phyloP scores from a whole-genome alignment of 23 tunicate genomes.

The Halocynthia roretzi region DNA sequence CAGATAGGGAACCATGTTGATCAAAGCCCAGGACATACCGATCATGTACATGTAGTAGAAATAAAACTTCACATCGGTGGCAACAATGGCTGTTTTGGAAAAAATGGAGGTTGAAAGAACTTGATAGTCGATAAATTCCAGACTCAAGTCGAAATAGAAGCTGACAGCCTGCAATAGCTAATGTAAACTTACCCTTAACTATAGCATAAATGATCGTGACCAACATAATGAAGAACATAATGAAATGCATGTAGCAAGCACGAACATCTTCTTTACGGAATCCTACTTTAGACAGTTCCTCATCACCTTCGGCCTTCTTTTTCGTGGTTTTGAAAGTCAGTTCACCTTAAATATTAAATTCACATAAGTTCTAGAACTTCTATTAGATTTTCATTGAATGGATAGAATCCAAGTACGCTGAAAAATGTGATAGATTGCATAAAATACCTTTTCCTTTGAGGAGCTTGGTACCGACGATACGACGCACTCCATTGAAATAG shows the following conservation, averaged over 20 bases:
- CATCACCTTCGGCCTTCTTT: constrained; percentile 96
- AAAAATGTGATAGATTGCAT: constrained; percentile 2
- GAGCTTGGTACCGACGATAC: constrained; percentile 85
- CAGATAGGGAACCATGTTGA: constrained; percentile 93
- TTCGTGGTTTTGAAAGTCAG: constrained; percentile 92
- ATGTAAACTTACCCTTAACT: constrained; percentile 50
- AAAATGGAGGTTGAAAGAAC: not conserved
- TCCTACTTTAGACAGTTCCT: constrained; percentile 83
- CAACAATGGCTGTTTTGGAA: constrained; percentile 60
- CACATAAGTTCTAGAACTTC: not conserved
- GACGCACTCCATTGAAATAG: constrained; percentile 89
- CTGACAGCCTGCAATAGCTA: not conserved
- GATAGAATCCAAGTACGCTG: not conserved
- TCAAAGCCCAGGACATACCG: constrained; percentile 99
- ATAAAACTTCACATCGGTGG: constrained; percentile 72
- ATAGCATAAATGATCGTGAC: constrained; percentile 92
- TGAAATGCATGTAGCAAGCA: constrained; percentile 98
- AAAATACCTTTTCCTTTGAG: constrained; percentile 80
- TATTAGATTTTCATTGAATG: not conserved
- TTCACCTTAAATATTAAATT: constrained; percentile 53
- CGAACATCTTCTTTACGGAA: constrained; percentile 92
- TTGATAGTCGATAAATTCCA: not conserved
- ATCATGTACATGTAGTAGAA: constrained; percentile 99
- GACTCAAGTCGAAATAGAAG: not conserved
- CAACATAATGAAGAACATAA: constrained; percentile 96